These are phyloP conservation scores for Dasysyrphus tricinctus DNA, from an alignment of 2,888 invertebrate genomes.

Conservation along the genomic window DNA sequence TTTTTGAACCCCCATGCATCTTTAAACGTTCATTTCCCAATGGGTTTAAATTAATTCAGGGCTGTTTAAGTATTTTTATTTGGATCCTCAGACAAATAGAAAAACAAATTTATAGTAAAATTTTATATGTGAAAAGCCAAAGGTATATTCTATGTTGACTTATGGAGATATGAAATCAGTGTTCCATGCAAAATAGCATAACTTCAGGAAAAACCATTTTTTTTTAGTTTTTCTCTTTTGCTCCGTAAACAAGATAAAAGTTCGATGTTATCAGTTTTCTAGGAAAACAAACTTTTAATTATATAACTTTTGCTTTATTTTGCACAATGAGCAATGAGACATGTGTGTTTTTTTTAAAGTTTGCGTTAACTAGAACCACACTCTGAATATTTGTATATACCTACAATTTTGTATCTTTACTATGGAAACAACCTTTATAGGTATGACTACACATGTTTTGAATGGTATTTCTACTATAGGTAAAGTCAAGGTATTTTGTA, in stretches of 20 bases:
- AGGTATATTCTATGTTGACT: no score
- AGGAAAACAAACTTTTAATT: constrained; percentile 14
- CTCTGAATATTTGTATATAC: neutral
- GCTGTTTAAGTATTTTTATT: no score
- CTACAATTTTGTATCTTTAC: neutral
- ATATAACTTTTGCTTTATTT: constrained; percentile 7
- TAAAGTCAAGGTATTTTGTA: neutral
- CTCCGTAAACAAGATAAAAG: constrained; percentile 15
- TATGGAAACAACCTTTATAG: neutral
- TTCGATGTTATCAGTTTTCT: constrained; percentile 26
- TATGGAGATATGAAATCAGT: neutral
- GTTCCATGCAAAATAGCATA: neutral
- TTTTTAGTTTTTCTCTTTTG: constrained; percentile 1
- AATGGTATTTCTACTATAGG: neutral
- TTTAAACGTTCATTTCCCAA: no score
- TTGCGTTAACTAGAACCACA: neutral
- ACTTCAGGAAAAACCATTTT: neutral
- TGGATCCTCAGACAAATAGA: no score
- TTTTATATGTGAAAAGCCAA: no score
- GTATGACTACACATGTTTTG: neutral
- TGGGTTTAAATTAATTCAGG: no score
- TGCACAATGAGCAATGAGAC: neutral
- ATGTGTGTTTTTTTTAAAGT: neutral
- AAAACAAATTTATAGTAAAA: no score
- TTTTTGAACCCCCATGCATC: no score